Evolutionary conservation across 2,797 vertebrate genomes (phyloP), one percentile per base, ranked within the genome.

Genomic region (Typhlichthys subterraneus): DNA sequence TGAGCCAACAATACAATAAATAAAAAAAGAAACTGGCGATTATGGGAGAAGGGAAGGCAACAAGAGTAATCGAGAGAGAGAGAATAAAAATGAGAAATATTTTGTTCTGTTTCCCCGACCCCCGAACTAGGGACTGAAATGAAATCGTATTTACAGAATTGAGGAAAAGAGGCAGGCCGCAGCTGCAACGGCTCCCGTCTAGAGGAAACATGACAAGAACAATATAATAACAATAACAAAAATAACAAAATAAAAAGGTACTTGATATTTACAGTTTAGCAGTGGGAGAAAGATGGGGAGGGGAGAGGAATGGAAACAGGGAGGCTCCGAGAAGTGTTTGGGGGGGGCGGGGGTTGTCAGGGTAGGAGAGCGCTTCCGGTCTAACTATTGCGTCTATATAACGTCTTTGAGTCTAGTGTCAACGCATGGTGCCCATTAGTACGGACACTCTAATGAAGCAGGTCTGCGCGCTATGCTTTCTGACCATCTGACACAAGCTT

Each of bases 251-350:
- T 75, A 91, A 90, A 92, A 92, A 92, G 90, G 85, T 92, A 91
- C 87, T 91, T 91, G 87, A 91, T 93, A 94, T 94, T 93, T 93
- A 94, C 93, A 93, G 87, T 90, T 89, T 88, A 92, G 90, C 89
- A 82, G 88, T 91, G 86, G 82, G 82, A 87, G 81, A 80, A 70
- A 55, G 69, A 78, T 62, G 53, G 63, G 57, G 58, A 65, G 50
- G 63, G 65, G 67, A 68, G 54, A 8, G 13, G 15, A 49, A 38
- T 50, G 52, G 29, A 57, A 51, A 65, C 23, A 38, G 59, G 63
- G 55, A 55, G 72, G 70, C 71, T 77, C 76, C 75, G 72, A 80
- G 68, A 75, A 64, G 64, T 31, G 57, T 29, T 46, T 14, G 15
- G 15, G 29, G n/a, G 67, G 67, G 69, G n/a, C n/a, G 75, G 80